Base-by-base conservation (phyloP, 1,140 invertebrate species). In the Neuroterus valhalla region DNA sequence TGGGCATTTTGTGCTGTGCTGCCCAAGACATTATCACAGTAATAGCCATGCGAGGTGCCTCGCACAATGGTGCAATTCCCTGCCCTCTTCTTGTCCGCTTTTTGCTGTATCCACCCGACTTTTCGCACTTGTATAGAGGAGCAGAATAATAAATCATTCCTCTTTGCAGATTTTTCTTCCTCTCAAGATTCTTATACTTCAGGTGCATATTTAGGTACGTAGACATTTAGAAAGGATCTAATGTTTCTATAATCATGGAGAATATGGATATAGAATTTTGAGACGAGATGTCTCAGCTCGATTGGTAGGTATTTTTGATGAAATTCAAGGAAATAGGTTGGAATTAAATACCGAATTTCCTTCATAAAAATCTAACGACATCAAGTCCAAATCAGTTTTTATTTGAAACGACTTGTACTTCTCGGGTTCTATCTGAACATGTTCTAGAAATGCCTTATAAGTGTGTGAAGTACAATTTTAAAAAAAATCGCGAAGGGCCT, bases 1-100 rank as follows among this genome's bases (percentile, higher is more conserved):
- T 88, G 85, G 84, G 78, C 84, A 88, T 87, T 89, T 86, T 84
- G 82, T 83, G 84, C 85, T 71, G 78, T 82, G 76, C 80, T 81
- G 79, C 75, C 80, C 78, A 77, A 80, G 84, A 86, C 87, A 87
- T 87, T 88, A 88, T 88, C 86, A 81, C 82, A 80, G 80, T 87
- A 86, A 87, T 87, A 85, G 82, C 79, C 75, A 74, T 78, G 75
- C 78, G 74, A 83, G 75, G 69, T 72, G 77, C 75, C 74, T 78
- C 52, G 71, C 81, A 83, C 82, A 83, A 84, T 85, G 68, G 74
- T 66, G 80, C 79, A 81, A 84, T 85, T 84, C 72, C 68, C 66
- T 14, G 75, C 10, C 43, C 52, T 71, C 23, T 46, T 70, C 19
- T 69, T 62, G 17, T 26, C 66, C 43, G 52, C 62, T 43, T 23